Evolutionary conservation across 1,140 invertebrate genomes (phyloP), one percentile per base, ranked within the genome.

Genomic region (Metaphire vulgaris): DNA sequence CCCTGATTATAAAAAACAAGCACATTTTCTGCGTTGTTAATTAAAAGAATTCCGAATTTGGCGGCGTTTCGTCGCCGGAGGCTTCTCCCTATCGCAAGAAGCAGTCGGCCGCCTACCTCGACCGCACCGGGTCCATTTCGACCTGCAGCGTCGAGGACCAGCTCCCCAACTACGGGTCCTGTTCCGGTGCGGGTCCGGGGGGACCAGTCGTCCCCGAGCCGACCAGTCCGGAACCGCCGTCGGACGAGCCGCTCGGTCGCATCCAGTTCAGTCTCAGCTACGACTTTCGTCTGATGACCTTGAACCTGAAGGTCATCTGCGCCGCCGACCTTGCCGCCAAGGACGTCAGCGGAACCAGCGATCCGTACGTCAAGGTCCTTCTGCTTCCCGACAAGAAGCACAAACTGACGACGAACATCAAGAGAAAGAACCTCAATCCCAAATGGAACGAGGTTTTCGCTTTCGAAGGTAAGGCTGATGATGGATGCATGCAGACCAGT

Each of bases 211-310:
- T n/a, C n/a, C n/a, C n/a, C n/a, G 41, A 56, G 41, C 41, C 41
- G 41, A 12, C 41, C 6, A 56, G 41, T 21, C 41, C 41, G 41
- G 41, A 56, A 56, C 6, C 41, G 41, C 41, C 41, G 21, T 56
- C 41, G 6, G 41, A 21, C 41, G 71, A 72, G n/a, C 1, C 31
- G 1, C 34, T 72, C 15, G 85, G 85, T 72, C 80, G 80, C 71
- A 95, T 98, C 81, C 94, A 98, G 85, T 95, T 97, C 87, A 94
- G 92, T 69, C 87, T 98, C 81, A 93, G 95, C 85, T 97, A 97
- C 85, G 94, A 97, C 88, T 96, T 96, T 87, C 93, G 95, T 88
- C 93, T 32, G 15, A 68, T 65, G 14, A 71, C 65, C 83, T 21
- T 67, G 34, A 75, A 30, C 16, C 81, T 85, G 0, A 76, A 79